phyloP scores from a whole-genome alignment of 2,113 vertebrate genomes.

The Megaceryle torquata region DNA sequence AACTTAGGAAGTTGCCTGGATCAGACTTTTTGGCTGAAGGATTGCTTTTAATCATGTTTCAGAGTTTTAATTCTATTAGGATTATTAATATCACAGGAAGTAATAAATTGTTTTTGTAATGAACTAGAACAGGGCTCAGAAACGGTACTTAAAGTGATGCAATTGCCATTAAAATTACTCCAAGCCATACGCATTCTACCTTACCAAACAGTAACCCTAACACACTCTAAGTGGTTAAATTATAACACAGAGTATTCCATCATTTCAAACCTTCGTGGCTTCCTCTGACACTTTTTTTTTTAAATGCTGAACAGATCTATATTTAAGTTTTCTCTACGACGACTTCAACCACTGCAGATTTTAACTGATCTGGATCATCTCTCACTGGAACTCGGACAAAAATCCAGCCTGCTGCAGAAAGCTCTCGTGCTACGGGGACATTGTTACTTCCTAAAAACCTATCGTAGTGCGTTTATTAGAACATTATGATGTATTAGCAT shows the following conservation, averaged over 20 bases:
- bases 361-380: neutral
- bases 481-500: neutral
- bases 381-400: neutral
- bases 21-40: conserved; percentile 19
- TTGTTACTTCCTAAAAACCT: neutral
- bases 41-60: conserved; percentile 55
- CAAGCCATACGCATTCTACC: neutral
- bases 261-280: neutral
- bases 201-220: neutral
- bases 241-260: neutral
- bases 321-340: neutral
- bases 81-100: conserved; percentile 64
- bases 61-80: conserved; percentile 54
- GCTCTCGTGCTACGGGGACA: neutral
- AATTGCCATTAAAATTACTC: conserved; percentile 50
- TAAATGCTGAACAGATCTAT: neutral
- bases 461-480: neutral
- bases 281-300: neutral
- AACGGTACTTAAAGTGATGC: conserved; percentile 70
- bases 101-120: conserved; percentile 61
- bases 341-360: neutral
- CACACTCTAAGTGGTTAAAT: neutral
- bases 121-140: conserved; percentile 51
- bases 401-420: neutral
- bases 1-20: conserved; percentile 37